Evolutionary conservation across 2,797 vertebrate species (phyloP), one percentile per base, ranked within the genome.

Genomic region (Sitta carolinensis): DNA sequence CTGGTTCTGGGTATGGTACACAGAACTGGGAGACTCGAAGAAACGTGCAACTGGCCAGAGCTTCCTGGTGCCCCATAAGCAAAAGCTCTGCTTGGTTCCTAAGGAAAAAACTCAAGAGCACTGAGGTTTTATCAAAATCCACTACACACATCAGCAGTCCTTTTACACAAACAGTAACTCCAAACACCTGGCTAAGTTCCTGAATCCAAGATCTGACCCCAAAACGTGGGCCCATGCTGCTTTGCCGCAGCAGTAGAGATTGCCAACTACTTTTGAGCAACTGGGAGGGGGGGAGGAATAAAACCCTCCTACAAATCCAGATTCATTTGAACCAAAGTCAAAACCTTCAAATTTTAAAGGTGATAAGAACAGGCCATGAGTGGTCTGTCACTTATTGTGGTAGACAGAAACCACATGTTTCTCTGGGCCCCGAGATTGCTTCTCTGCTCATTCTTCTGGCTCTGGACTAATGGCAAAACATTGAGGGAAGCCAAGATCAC

Each of bases 381-480:
- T 87, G 81, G 20, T 88, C 87, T 91, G 89, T 93, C 94, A 90
- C 83, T 86, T 93, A 70, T 58, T 10, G 6, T 89, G 57, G 74
- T 76, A 91, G 95, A 97, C 83, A 93, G 58, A 96, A 95, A 95
- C 83, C 93, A 95, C 57, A 93, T 95, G 93, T 95, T 95, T 52
- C 80, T 84, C 63, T 87, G 70, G 38, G 70, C 63, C 95, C 70
- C 30, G 61, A 67, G 55, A 64, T 14, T 81, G 30, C 67, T 67
- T 58, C 61, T 89, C 72, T 90, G 50, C 29, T 87, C 3, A 0
- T 58, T 92, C 72, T 68, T 94, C 68, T 40, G 3, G 18, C 82
- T 93, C 59, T 63, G 43, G 63, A 73, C 23, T 92, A 83, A 47
- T 21, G 70, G 42, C 13, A 87, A 82, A 82, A 52, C 14, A 34